Evolutionary conservation across 2,888 invertebrate genomes (phyloP).

Genomic region (Ochlodes sylvanus): DNA sequence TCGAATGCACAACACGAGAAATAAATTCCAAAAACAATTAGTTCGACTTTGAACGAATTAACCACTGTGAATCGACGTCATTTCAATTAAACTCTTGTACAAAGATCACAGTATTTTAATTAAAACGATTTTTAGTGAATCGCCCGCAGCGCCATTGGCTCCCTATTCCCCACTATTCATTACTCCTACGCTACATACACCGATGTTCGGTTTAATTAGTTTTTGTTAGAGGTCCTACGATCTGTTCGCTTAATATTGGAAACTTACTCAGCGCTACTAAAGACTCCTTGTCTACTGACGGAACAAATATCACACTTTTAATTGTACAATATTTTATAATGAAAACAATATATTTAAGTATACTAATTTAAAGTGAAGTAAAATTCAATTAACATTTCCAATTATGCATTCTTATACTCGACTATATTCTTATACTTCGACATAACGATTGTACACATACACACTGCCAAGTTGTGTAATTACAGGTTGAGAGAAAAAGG

Average conservation of each 20-base stretch:
- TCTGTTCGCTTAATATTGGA: slow-evolving; percentile 56
- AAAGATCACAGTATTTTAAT: slow-evolving; percentile 65
- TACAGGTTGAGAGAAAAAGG: too few species aligned
- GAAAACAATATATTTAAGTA: too few species aligned
- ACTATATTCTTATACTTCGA: too few species aligned
- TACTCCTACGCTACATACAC: slow-evolving; percentile 69
- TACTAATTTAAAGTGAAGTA: too few species aligned
- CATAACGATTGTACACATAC: too few species aligned
- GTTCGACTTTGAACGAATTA: slow-evolving; percentile 19
- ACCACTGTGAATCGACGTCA: slow-evolving; percentile 35
- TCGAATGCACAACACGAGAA: background rate
- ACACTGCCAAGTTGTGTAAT: too few species aligned
- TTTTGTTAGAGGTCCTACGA: slow-evolving; percentile 67
- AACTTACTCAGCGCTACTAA: slow-evolving; percentile 46
- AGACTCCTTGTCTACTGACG: slow-evolving; percentile 11
- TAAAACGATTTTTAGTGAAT: slow-evolving; percentile 65
- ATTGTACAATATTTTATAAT: background rate
- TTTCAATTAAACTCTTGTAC: slow-evolving; percentile 64
- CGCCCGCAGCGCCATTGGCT: slow-evolving; percentile 50
- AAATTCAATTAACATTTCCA: too few species aligned
- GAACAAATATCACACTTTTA: background rate
- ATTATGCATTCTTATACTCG: too few species aligned
- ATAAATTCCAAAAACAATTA: slow-evolving; percentile 2
- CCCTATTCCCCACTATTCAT: slow-evolving; percentile 65
- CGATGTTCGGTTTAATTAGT: slow-evolving; percentile 78